Evolutionary conservation across 2,888 invertebrate species (phyloP).

Genomic region (Seladonia tumulorum): DNA sequence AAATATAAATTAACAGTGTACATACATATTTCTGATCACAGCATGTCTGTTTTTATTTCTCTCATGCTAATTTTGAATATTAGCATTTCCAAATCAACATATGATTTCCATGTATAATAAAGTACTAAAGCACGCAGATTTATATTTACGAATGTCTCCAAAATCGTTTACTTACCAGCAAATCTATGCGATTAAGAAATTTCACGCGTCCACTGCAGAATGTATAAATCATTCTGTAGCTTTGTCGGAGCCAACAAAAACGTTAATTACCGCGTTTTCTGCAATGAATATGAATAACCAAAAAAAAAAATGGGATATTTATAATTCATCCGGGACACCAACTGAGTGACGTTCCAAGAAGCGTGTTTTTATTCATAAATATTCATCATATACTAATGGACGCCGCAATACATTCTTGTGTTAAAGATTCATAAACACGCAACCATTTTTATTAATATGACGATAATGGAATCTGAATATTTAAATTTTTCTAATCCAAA

Average conservation of each 20-base stretch:
- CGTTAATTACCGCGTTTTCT: not conserved
- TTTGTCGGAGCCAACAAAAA: not conserved
- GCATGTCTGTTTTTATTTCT: not conserved
- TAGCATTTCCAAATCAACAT: not conserved
- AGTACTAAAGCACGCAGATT: not conserved
- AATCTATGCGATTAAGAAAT: not conserved
- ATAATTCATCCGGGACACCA: not conserved
- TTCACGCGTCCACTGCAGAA: not conserved
- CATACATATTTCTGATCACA: not conserved
- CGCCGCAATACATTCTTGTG: not conserved
- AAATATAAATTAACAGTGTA: not conserved
- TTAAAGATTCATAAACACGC: not conserved
- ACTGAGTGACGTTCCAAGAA: not conserved
- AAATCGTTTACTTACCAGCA: not conserved
- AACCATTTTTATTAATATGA: not conserved
- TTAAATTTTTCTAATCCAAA: not conserved
- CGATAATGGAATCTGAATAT: not conserved
- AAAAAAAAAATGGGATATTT: not conserved
- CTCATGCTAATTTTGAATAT: not conserved
- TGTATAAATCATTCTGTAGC: not conserved
- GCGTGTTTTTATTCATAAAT: not conserved
- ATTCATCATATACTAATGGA: slow-evolving; percentile 15
- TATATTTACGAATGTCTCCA: not conserved
- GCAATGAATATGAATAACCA: not conserved
- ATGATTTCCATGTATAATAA: not conserved